phyloP scores from a whole-genome alignment of 2,113 vertebrate species.

The Gorsachius goisagi region DNA sequence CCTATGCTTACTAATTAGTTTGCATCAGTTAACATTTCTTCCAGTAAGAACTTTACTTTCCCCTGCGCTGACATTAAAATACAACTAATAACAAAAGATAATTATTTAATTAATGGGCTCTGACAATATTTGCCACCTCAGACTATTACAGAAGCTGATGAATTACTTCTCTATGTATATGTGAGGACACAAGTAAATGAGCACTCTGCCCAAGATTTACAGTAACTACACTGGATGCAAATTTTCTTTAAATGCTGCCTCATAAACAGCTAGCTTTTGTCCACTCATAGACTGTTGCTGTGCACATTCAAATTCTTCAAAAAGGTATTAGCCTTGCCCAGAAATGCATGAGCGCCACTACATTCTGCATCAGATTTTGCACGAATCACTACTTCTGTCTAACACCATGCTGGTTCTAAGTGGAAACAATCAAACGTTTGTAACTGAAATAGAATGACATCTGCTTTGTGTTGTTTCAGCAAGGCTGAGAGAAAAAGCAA shows the following conservation, averaged over 20 bases:
- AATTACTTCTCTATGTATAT: background rate
- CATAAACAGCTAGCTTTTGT: background rate
- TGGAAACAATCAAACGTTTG: background rate
- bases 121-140: background rate
- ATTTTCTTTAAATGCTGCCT: background rate
- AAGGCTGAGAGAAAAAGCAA: background rate
- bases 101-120: background rate
- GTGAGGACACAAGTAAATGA: background rate
- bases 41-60: background rate
- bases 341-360: background rate
- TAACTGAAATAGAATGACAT: background rate
- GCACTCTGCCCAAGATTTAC: background rate
- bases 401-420: background rate
- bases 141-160: background rate
- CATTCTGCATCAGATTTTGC: background rate
- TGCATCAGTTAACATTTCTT: accelerated
- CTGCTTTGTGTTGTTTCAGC: background rate
- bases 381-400: background rate
- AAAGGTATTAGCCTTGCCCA: background rate
- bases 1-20: background rate
- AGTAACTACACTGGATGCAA: background rate
- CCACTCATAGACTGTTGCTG: background rate
- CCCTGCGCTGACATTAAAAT: background rate
- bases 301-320: background rate
- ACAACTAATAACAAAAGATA: background rate